Evolutionary conservation across 1,140 invertebrate genomes (phyloP).

Genomic region (Heliothis subflexa): DNA sequence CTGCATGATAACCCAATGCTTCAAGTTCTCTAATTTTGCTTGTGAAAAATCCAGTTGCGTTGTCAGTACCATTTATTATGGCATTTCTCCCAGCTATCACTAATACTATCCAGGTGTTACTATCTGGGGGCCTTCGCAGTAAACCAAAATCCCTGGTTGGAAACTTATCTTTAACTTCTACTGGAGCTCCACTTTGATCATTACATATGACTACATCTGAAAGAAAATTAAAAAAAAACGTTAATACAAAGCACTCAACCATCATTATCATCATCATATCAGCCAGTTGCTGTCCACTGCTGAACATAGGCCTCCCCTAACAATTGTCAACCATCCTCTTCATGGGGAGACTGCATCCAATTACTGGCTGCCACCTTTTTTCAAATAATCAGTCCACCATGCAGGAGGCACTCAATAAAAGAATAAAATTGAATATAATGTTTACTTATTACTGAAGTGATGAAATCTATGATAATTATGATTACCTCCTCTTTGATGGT

Average conservation of each 20-base stretch:
- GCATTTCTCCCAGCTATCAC: slow-evolving; percentile 80
- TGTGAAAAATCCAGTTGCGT: slow-evolving; percentile 76
- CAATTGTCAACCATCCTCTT: no score
- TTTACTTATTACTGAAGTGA: background rate
- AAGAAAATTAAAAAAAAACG: slow-evolving; percentile 54
- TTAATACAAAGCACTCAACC: no score
- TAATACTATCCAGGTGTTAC: slow-evolving; percentile 84
- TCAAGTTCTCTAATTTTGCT: slow-evolving; percentile 86
- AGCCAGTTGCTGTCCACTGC: no score
- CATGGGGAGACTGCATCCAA: no score
- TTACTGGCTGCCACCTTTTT: no score
- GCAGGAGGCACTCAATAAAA: slow-evolving; percentile 11
- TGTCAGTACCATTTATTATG: slow-evolving; percentile 68
- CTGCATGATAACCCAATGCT: slow-evolving; percentile 86
- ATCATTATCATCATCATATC: no score
- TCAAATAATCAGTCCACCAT: no score
- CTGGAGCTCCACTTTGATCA: slow-evolving; percentile 72
- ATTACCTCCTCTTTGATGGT: slow-evolving; percentile 85
- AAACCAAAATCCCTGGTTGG: slow-evolving; percentile 71
- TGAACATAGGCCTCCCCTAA: no score
- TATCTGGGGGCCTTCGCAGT: slow-evolving; percentile 77
- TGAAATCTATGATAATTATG: background rate
- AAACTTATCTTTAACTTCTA: slow-evolving; percentile 72
- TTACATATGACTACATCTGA: slow-evolving; percentile 87
- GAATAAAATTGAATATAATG: no score